Conservation (phyloP, 1,140 invertebrate species). For the Lethocerus indicus region DNA sequence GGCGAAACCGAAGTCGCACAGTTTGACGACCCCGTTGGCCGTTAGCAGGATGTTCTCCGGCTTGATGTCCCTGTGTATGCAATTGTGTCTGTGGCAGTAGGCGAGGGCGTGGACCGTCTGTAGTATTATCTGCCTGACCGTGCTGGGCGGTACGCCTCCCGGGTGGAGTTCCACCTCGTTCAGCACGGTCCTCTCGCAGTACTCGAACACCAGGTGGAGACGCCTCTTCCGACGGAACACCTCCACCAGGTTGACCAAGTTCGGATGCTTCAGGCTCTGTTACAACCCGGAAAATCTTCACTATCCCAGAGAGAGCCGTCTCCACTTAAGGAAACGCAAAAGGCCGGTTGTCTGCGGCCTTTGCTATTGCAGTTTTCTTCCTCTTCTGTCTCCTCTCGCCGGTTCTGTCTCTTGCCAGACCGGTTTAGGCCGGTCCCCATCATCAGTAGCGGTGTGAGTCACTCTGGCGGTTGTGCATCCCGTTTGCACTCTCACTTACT, state of each 20-base stretch:
- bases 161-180: slow-evolving; percentile 89
- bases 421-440: no score
- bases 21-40: slow-evolving; percentile 79
- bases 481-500: no score
- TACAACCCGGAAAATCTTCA: neutral
- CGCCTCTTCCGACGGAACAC: slow-evolving; percentile 93
- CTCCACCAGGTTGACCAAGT: slow-evolving; percentile 92
- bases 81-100: slow-evolving; percentile 93
- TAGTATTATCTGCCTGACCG: slow-evolving; percentile 85
- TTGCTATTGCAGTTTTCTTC: no score
- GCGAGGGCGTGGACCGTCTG: slow-evolving; percentile 88
- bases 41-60: slow-evolving; percentile 99
- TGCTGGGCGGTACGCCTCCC: slow-evolving; percentile 62
- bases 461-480: no score
- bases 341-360: no score
- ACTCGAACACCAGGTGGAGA: slow-evolving; percentile 96
- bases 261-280: slow-evolving; percentile 96
- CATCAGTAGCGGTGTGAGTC: no score
- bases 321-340: no score
- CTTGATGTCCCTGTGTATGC: slow-evolving; percentile 94
- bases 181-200: slow-evolving; percentile 91
- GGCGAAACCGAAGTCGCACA: slow-evolving; percentile 98
- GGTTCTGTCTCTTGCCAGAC: no score
- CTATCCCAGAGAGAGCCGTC: no score
- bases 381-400: no score